A percentile compares a stretch with the other conserved stretches of the same genome.
Conservation (phyloP, 35 echinoderm and acorn worm species). For the Diadema setosum region DNA sequence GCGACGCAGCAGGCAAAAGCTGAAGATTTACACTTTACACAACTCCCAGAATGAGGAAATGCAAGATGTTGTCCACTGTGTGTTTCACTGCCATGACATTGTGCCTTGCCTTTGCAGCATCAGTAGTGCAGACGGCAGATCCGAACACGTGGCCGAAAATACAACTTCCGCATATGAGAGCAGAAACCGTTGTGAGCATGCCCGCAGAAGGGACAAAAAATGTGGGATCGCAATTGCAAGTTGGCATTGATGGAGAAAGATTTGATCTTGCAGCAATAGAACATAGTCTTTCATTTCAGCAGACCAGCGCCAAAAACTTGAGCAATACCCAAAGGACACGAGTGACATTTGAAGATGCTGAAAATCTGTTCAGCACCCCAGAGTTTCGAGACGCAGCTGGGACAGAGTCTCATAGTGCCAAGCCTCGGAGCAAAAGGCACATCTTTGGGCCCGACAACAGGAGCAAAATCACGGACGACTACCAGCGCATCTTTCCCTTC, state of each 20-base stretch:
- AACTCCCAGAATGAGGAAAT: no score
- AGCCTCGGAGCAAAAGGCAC: neutral
- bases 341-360: neutral
- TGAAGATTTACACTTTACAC: no score
- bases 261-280: neutral
- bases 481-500: conserved; percentile 36
- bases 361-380: neutral
- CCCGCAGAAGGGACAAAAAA: neutral
- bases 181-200: neutral
- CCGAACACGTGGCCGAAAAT: neutral
- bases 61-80: no score
- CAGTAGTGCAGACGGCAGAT: neutral
- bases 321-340: neutral
- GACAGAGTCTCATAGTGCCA: neutral
- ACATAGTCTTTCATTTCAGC: neutral
- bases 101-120: neutral
- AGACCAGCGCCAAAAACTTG: neutral
- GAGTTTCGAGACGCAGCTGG: neutral
- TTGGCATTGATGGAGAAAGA: neutral
- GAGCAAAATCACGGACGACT: neutral
- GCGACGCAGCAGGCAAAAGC: no score
- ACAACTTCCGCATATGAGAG: neutral
- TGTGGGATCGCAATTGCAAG: neutral
- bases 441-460: conserved; percentile 23
- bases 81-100: neutral